Evolutionary conservation across 1,140 invertebrate genomes (phyloP), one percentile per base, ranked within the genome.

Genomic region (Bombyx mori): DNA sequence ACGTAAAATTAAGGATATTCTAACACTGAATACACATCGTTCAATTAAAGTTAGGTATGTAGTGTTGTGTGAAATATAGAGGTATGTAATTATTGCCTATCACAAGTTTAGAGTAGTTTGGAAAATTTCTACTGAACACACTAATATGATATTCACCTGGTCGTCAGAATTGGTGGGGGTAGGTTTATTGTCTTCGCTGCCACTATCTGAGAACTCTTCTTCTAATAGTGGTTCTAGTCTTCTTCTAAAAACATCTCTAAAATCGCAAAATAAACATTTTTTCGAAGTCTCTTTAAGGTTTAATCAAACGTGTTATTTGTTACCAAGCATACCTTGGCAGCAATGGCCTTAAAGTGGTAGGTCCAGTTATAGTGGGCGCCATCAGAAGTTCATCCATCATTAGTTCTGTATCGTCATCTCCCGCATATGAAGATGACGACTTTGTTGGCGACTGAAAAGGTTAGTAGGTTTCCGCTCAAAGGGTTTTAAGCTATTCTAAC

Each of bases 341-440:
- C 18, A 93, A 68, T 44, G 91, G 91, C 52, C 92, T 81, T 35
- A 93, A 86, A 3, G 90, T 91, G 4, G 90, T 91, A 9, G 91
- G 90, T 61, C 91, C 91, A 22, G 91, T 91, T 58, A 92, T 91
- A 0, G 91, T 92, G 3, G 91, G 92, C 12, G 92, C 91, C 92
- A 92, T 92, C 22, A 92, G 75, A 9, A 92, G 86, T 66, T 92
- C 92, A 62, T 92, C 92, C 92, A 92, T 92, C 91, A 92, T 92
- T 44, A 92, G 77, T 68, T 92, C 92, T 0, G 91, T 92, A 62
- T 92, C 91, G 67, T 92, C 92, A 63, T 91, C 90, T 54, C 90
- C 91, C 50, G 91, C 91, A 42, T 91, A 90, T 2, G 91, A 92
- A 51, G 91, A 89, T 45, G 91, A 92, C 43, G 90, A 91, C 82